A percentile compares a stretch with the other conserved stretches of the same genome.
Evolutionary conservation across 2,113 vertebrate species (phyloP).

Genomic region (Bujurquina vittata): DNA sequence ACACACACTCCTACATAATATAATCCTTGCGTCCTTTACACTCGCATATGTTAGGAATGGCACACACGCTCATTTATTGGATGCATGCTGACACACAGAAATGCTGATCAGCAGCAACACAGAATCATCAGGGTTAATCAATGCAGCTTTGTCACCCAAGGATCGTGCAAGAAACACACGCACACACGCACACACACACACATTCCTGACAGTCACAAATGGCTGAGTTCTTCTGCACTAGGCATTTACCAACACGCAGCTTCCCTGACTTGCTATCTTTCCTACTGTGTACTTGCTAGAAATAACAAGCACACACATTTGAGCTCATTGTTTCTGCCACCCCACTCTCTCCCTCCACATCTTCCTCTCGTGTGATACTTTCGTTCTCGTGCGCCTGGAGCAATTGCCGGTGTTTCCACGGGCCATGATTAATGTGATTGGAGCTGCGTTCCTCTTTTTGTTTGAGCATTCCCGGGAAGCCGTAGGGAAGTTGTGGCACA

Average conservation of each 20-base stretch:
- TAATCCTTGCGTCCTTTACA: neutral
- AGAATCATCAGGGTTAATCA: conserved; percentile 68
- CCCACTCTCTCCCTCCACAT: conserved; percentile 23
- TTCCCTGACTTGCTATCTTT: conserved; percentile 37
- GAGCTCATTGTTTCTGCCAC: conserved; percentile 39
- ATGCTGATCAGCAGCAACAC: conserved; percentile 58
- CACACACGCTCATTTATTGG: neutral
- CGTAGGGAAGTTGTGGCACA: conserved; percentile 64
- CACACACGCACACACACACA: conserved; percentile 11
- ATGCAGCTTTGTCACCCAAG: conserved; percentile 56
- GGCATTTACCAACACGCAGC: conserved; percentile 34
- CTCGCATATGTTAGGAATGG: neutral
- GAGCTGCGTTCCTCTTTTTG: conserved; percentile 56
- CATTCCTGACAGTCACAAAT: conserved; percentile 36
- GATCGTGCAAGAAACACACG: neutral
- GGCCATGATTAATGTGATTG: conserved; percentile 80
- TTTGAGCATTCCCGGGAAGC: conserved; percentile 56
- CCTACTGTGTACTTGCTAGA: conserved; percentile 1
- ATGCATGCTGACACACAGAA: conserved; percentile 45
- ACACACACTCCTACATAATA: conserved; percentile 28
- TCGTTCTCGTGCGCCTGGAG: conserved; percentile 47
- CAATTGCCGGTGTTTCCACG: conserved; percentile 52
- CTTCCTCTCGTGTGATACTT: conserved; percentile 54
- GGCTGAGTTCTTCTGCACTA: conserved; percentile 28
- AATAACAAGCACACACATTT: conserved; percentile 18